Conservation (phyloP, 2,888 invertebrate species). For the Globia sparganii region DNA sequence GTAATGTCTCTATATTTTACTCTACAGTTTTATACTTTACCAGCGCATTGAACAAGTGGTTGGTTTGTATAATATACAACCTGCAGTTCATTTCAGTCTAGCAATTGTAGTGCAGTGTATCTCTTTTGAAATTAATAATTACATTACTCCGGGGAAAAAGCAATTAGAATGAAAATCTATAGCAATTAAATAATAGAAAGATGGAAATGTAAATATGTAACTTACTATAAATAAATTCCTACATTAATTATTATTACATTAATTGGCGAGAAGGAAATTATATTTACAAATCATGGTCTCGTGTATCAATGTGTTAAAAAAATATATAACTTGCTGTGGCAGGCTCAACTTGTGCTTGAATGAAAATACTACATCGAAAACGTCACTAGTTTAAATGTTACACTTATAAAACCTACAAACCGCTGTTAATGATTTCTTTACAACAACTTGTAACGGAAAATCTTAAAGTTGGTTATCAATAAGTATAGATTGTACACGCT, state of each 20-base stretch:
- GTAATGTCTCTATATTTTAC: background rate
- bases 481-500: conserved; percentile 39
- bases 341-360: conserved; percentile 11
- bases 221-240: background rate
- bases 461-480: conserved; percentile 36
- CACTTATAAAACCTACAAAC: conserved; percentile 5
- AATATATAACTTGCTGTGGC: no score
- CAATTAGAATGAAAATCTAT: conserved; percentile 18
- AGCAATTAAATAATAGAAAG: background rate
- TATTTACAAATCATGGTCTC: conserved; percentile 5
- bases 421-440: conserved; percentile 2
- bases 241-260: conserved; percentile 1
- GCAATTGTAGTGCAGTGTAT: conserved; percentile 7
- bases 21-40: background rate
- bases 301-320: background rate
- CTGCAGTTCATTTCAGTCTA: conserved; percentile 25
- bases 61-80: background rate
- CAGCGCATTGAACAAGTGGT: background rate
- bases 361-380: conserved; percentile 12
- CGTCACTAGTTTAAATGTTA: background rate
- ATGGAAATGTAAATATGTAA: background rate
- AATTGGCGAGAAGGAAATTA: background rate
- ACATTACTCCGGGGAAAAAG: background rate
- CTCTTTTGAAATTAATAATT: conserved; percentile 1
- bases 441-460: conserved; percentile 40